Evolutionary conservation across 2,113 vertebrate genomes (phyloP).

Genomic region (Pseudorasbora parva): DNA sequence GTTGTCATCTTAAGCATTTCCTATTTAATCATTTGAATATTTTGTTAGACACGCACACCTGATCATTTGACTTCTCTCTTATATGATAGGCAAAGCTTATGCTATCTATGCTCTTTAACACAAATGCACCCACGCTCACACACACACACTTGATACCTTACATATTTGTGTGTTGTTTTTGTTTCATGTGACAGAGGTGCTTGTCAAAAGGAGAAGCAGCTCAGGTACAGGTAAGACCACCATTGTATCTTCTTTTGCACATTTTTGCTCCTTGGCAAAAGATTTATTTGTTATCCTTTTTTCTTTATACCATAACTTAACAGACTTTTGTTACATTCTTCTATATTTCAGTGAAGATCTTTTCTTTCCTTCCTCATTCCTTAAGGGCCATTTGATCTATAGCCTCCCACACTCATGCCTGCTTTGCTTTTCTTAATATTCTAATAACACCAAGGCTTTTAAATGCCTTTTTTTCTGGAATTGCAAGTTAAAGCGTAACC

Average conservation of each 20-base stretch:
- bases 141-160: constrained; percentile 25
- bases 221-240: constrained; percentile 71
- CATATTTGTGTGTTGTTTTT: constrained; percentile 40
- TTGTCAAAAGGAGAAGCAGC: constrained; percentile 73
- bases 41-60: constrained; percentile 20
- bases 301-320: neutral
- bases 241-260: neutral
- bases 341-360: neutral
- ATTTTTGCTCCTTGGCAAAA: neutral
- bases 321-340: neutral
- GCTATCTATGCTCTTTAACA: constrained; percentile 14
- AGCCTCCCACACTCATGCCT: neutral
- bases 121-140: neutral
- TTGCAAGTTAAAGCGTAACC: constrained; percentile 32
- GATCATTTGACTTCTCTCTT: neutral
- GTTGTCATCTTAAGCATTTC: neutral
- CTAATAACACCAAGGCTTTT: constrained; percentile 6
- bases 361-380: constrained; percentile 1
- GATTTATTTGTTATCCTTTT: neutral
- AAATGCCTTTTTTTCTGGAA: neutral
- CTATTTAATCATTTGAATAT: constrained; percentile 2
- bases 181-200: constrained; percentile 64
- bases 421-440: neutral
- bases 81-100: constrained; percentile 22
- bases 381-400: neutral